phyloP scores from a whole-genome alignment of 2,113 vertebrate species.

The Lutjanus erythropterus region DNA sequence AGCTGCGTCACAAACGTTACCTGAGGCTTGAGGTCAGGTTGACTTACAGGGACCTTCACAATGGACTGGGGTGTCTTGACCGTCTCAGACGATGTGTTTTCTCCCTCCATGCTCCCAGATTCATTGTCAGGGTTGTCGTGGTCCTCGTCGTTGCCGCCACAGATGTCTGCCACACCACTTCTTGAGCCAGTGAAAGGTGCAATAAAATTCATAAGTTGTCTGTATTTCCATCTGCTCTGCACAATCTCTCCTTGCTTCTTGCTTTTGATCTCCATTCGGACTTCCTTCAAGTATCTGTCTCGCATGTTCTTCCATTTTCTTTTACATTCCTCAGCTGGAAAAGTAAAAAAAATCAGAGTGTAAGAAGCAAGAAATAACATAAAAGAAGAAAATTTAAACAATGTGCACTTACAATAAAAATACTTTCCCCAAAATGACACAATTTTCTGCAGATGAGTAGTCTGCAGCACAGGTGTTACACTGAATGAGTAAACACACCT shows the following conservation, averaged over 20 bases:
- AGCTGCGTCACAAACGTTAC: conserved; percentile 54
- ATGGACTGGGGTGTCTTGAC: conserved; percentile 44
- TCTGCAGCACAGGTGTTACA: not conserved
- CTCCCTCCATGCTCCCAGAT: conserved; percentile 51
- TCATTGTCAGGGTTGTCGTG: conserved; percentile 60
- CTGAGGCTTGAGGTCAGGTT: conserved; percentile 64
- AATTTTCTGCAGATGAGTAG: not conserved
- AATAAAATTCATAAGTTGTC: conserved; percentile 79
- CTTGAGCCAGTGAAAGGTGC: conserved; percentile 78
- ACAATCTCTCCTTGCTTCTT: conserved; percentile 73
- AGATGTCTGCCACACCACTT: conserved; percentile 52
- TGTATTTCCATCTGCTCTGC: conserved; percentile 79
- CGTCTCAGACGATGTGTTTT: conserved; percentile 31
- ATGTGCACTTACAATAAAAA: not conserved
- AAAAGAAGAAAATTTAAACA: not conserved
- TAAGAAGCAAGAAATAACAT: conserved; percentile 18
- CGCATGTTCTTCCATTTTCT: conserved; percentile 84
- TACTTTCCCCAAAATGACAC: not conserved
- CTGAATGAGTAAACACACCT: not conserved
- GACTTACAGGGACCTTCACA: conserved; percentile 31
- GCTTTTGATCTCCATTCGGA: conserved; percentile 75
- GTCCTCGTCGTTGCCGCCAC: conserved; percentile 52
- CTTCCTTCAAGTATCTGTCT: conserved; percentile 83
- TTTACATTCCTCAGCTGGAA: conserved; percentile 81
- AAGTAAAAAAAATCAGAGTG: conserved; percentile 30